Conservation (phyloP, 1,140 invertebrate species). For the Aphis craccivora region DNA sequence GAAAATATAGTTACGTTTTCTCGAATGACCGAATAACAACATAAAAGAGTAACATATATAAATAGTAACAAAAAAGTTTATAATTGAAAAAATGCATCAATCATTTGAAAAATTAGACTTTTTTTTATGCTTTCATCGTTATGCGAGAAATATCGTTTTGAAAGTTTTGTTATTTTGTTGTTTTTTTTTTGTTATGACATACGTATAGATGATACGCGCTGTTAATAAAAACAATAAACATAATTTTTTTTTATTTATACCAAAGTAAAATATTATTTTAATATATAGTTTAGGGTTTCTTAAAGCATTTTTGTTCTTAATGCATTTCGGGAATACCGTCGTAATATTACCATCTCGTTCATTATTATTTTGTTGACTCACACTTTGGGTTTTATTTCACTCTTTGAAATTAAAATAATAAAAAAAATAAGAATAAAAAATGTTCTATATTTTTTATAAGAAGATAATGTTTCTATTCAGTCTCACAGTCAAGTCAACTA, state of each 20-base stretch:
- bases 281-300: background rate
- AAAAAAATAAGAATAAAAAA: background rate
- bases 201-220: background rate
- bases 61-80: background rate
- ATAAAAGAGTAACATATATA: background rate
- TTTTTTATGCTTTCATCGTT: background rate
- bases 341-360: background rate
- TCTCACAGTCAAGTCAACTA: background rate
- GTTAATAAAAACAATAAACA: background rate
- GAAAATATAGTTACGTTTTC: background rate
- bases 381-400: background rate
- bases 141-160: background rate
- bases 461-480: background rate
- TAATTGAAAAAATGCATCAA: background rate
- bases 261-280: background rate
- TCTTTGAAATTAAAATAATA: background rate
- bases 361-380: constrained; percentile 4
- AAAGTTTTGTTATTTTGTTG: background rate
- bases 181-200: background rate
- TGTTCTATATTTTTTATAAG: background rate
- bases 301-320: background rate
- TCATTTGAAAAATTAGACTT: background rate
- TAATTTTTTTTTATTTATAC: background rate
- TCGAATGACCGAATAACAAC: background rate
- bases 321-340: background rate